phyloP scores from a whole-genome alignment of 2,888 invertebrate species.

The Hydroisotoma schaefferi region DNA sequence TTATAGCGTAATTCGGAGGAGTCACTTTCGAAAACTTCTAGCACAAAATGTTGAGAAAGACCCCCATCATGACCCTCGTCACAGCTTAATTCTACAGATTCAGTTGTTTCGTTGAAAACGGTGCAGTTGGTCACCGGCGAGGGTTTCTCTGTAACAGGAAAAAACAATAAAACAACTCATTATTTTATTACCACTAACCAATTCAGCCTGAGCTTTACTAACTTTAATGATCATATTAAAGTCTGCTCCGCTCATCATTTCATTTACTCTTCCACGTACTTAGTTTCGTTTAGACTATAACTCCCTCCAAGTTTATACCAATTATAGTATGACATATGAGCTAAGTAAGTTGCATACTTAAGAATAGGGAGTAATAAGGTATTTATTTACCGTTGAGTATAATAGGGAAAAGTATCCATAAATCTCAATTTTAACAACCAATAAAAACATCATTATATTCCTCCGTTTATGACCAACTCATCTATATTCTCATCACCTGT shows the following conservation, averaged over 20 bases:
- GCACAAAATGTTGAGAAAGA: slow-evolving; percentile 76
- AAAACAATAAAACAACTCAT: background rate
- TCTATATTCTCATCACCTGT: slow-evolving; percentile 2
- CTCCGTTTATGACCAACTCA: background rate
- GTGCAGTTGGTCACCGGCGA: slow-evolving; percentile 81
- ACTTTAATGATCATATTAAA: too few relatives aligned
- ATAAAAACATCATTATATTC: slow-evolving; percentile 1
- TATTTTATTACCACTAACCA: background rate
- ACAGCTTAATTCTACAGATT: slow-evolving; percentile 76
- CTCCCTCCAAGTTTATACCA: too few relatives aligned
- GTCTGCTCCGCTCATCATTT: too few relatives aligned
- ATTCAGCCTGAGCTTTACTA: background rate
- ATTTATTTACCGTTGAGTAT: too few relatives aligned
- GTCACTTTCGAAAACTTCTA: slow-evolving; percentile 57
- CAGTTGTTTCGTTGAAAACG: slow-evolving; percentile 77
- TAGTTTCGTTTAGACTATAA: too few relatives aligned
- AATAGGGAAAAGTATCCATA: background rate
- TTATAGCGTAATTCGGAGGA: slow-evolving; percentile 46
- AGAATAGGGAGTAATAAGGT: too few relatives aligned
- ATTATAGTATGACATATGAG: too few relatives aligned
- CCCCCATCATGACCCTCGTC: slow-evolving; percentile 83
- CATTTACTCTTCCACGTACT: too few relatives aligned
- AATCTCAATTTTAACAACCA: slow-evolving; percentile 2
- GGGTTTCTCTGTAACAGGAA: slow-evolving; percentile 71
- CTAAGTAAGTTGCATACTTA: too few relatives aligned